Evolutionary conservation across 2,113 vertebrate species (phyloP).

Genomic region (Calidris pugnax): DNA sequence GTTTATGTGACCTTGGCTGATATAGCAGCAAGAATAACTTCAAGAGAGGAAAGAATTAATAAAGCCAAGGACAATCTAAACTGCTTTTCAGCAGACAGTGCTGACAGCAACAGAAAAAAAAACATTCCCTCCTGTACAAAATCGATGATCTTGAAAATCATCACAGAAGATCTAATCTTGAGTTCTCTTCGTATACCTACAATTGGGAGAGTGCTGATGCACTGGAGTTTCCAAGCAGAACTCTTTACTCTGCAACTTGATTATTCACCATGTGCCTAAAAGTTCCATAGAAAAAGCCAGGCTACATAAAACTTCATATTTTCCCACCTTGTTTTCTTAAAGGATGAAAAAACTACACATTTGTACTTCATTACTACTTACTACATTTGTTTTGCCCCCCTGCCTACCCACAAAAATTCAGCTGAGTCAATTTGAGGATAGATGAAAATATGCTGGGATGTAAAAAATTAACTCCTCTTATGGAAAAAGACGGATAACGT

Average conservation of each 20-base stretch:
- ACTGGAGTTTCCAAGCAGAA: conserved; percentile 6
- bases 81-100: conserved; percentile 16
- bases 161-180: conserved; percentile 50
- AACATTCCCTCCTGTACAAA: not conserved
- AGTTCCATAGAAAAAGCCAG: not conserved
- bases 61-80: conserved; percentile 53
- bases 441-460: not conserved
- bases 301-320: not conserved
- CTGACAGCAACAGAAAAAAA: conserved; percentile 41
- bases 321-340: not conserved
- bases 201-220: conserved; percentile 30
- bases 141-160: conserved; percentile 54
- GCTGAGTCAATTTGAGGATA: not conserved
- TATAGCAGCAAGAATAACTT: not conserved
- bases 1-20: conserved; percentile 10
- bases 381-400: not conserved
- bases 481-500: not conserved
- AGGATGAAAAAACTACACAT: not conserved
- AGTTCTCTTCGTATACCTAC: not conserved
- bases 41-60: conserved; percentile 31
- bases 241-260: not conserved
- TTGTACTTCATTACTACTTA: not conserved
- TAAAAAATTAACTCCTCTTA: not conserved
- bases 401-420: not conserved
- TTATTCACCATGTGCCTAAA: not conserved